Base-by-base conservation (phyloP, 1,140 invertebrate genomes). In the Eupristina koningsbergeri region DNA sequence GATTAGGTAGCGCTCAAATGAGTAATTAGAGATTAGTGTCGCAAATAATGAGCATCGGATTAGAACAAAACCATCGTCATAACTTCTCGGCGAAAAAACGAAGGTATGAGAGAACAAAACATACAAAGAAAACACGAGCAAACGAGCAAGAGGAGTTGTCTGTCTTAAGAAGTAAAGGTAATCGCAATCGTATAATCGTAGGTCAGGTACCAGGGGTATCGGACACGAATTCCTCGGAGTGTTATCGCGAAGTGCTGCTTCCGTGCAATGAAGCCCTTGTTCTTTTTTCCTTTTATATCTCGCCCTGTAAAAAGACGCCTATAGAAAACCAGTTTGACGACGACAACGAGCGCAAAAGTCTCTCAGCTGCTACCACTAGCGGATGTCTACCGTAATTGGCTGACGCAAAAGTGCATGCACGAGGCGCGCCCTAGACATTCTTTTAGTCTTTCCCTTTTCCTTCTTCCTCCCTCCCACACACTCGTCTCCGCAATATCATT, bases 311-410 rank as follows among this genome's bases (percentile, higher is more conserved):
- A 86, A 79, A 64, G 71, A 76, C 84, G 31, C 19, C 85, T 86
- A 75, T 82, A 82, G 81, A 82, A 87, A 91, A 91, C 89, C 89
- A 88, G 90, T 91, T 91, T 90, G 87, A 91, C 88, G 86, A 88
- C 89, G 88, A 85, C 84, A 87, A 64, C 77, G 69, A 75, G 29
- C 7, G 63, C 47, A 79, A 84, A 58, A 61, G 74, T 47, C 69
- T 73, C 58, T 29, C 17, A 79, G 75, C 31, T 73, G 83, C 47
- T 83, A 71, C 69, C 64, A 64, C 69, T 78, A 53, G 50, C 71
- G 36, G 71, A 64, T 67, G 69, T 50, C 78, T 64, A 80, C 83
- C 61, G 73, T 81, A 84, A 84, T 84, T 84, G 78, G 78, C 41
- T 76, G 81, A 86, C 80, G 80, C 50, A 80, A 82, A 84, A 85